Evolutionary conservation across 2,888 invertebrate species (phyloP), one percentile per base, ranked within the genome.

Genomic region (Xestia xanthographa): DNA sequence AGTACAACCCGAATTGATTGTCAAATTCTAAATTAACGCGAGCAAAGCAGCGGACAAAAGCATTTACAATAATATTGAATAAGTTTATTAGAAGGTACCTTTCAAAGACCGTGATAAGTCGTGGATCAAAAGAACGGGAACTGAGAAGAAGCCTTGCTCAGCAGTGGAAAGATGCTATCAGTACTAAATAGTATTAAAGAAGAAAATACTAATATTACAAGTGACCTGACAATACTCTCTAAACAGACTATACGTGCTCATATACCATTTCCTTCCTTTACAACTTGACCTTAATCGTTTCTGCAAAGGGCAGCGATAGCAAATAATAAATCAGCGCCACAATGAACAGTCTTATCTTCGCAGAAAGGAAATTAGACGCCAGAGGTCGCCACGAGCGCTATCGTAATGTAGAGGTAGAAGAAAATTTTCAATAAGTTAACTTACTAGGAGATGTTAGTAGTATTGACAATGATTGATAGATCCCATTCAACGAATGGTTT

Each of bases 311-410:
- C 76, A 86, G 72, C 66, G 78, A 80, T 86, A 80, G 71, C 66
- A 80, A 78, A 82, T 77, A 87, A 86, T 84, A 86, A 81, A 81
- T 82, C 75, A 75, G 68, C 67, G 45, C 60, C 48, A 71, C 72
- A 72, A 69, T 63, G 70, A 71, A 74, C 71, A 41, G 48, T 66
- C 69, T 85, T 88, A 88, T 88, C 85, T 82, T 20, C 17, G n/a
- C n/a, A 50, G 74, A 66, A 75, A 85, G 87, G 87, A 87, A 85
- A 84, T 87, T 78, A 79, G 66, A 72, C 38, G 75, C 53, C 75
- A 84, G 66, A 86, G 87, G 85, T 83, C 78, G 50, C 68, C 72
- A 77, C 72, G 71, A 66, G 66, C 71, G 11, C 26, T 58, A 58
- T 70, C 53, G 26, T 70, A 63, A 17, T 56, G 58, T 48, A 48